Evolutionary conservation across 1,140 invertebrate genomes (phyloP).

Genomic region (Meloidogyne floridensis): DNA sequence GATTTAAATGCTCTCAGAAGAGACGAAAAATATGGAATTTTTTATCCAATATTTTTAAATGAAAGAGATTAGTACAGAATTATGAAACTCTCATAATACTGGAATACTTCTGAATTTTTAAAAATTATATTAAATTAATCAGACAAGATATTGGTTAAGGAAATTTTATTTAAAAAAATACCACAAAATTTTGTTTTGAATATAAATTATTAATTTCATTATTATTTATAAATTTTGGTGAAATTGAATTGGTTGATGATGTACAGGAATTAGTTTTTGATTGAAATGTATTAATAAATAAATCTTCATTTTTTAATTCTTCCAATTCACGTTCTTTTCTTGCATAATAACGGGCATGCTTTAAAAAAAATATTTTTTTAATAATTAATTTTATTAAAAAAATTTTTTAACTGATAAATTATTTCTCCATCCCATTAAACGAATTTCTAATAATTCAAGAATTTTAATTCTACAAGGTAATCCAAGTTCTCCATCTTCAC

Average conservation of each 20-base stretch:
- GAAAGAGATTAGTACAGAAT: neutral
- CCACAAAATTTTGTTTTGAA: neutral
- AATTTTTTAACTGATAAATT: constrained; percentile 57
- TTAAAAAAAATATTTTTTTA: constrained; percentile 17
- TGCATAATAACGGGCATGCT: neutral
- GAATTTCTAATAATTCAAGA: constrained; percentile 60
- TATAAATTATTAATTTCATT: neutral
- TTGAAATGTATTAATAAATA: neutral
- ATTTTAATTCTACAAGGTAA: constrained; percentile 60
- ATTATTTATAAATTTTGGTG: constrained; percentile 10
- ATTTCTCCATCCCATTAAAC: constrained; percentile 59
- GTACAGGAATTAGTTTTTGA: neutral
- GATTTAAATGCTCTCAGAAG: too few relatives aligned
- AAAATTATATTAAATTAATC: too few relatives aligned
- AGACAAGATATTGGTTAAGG: too few relatives aligned
- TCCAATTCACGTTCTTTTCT: constrained; percentile 19
- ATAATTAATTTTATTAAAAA: constrained; percentile 39
- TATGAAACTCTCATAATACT: too few relatives aligned
- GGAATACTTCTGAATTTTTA: too few relatives aligned
- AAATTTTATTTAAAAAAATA: neutral
- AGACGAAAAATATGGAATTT: too few relatives aligned
- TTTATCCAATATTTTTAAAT: neutral
- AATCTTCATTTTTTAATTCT: neutral
- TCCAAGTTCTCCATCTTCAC: constrained; percentile 59
- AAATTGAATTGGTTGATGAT: constrained; percentile 12